phyloP scores from a whole-genome alignment of 2,113 vertebrate species.

The Hippocampus barbouri region DNA sequence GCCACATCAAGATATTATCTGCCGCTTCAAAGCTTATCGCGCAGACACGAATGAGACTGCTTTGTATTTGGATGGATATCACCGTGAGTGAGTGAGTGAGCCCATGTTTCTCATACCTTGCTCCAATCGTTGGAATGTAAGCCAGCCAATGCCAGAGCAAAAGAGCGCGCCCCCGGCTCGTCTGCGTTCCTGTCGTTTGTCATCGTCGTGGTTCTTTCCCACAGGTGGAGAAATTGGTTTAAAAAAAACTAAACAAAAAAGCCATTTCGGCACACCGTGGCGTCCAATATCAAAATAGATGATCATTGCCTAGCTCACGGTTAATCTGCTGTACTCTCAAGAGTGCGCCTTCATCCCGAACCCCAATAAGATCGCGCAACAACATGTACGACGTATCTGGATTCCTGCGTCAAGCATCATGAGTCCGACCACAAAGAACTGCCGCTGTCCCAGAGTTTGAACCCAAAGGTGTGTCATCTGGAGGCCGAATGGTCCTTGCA shows the following conservation, averaged over 20 bases:
- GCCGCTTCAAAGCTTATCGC: conserved; percentile 64
- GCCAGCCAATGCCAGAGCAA: conserved; percentile 44
- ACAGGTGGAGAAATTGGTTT: conserved; percentile 53
- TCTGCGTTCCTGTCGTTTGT: conserved; percentile 55
- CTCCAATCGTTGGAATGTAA: conserved; percentile 63
- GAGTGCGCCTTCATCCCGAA: conserved; percentile 16
- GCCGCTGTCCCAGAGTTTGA: not conserved
- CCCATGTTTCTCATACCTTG: conserved; percentile 53
- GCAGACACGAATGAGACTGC: conserved; percentile 61
- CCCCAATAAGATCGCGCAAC: conserved; percentile 8
- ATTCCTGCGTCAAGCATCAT: conserved; percentile 15
- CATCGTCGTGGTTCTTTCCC: conserved; percentile 57
- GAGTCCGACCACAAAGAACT: not conserved
- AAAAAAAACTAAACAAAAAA: conserved; percentile 27
- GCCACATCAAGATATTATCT: conserved; percentile 63
- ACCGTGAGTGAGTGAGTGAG: conserved; percentile 53
- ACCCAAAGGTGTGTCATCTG: not conserved
- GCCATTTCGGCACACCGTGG: conserved; percentile 56
- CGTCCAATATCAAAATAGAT: conserved; percentile 64
- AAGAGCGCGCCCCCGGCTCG: conserved; percentile 26
- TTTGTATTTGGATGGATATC: conserved; percentile 72
- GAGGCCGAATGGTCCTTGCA: not conserved
- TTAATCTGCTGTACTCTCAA: conserved; percentile 46
- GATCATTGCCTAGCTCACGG: conserved; percentile 45
- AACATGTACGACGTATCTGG: conserved; percentile 18